Percentiles rank a stretch among this genome's conserved stretches.
Evolutionary conservation across 2,797 vertebrate species (phyloP).

Genomic region (Craterocephalus amniculus): DNA sequence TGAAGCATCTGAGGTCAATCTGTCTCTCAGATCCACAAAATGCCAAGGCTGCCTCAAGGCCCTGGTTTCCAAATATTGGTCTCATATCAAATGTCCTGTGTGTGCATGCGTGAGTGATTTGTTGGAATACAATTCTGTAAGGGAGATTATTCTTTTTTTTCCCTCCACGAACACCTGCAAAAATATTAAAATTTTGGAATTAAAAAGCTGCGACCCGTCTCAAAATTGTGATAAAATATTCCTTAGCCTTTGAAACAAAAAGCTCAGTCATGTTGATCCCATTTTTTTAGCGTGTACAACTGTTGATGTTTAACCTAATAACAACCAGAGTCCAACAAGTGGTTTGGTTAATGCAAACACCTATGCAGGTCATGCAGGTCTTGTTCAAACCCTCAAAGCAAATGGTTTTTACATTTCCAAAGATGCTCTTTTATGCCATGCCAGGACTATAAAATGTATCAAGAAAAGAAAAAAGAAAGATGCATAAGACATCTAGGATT

Average conservation of each 20-base stretch:
- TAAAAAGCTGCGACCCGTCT: neutral
- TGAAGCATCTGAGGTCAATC: conserved; percentile 65
- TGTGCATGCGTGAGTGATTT: conserved; percentile 4
- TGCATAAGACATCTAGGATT: neutral
- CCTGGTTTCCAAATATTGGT: conserved; percentile 43
- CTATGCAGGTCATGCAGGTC: neutral
- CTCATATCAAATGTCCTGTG: conserved; percentile 43
- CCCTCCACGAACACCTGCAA: conserved; percentile 26
- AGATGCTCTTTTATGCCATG: neutral
- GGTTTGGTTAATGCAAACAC: neutral
- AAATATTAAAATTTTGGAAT: conserved; percentile 12
- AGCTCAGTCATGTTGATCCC: neutral
- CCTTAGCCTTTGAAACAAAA: neutral
- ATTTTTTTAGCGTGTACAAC: neutral
- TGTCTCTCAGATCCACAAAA: conserved; percentile 63
- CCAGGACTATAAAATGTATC: neutral
- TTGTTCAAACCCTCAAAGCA: neutral
- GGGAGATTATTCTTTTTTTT: conserved; percentile 5
- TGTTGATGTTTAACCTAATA: neutral
- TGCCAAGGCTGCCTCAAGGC: conserved; percentile 66
- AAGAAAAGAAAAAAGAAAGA: neutral
- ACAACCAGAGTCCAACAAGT: neutral
- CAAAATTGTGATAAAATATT: neutral
- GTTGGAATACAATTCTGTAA: conserved; percentile 9
- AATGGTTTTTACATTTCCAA: neutral